phyloP scores from a whole-genome alignment of 1,140 invertebrate genomes.

The Metaphire vulgaris region DNA sequence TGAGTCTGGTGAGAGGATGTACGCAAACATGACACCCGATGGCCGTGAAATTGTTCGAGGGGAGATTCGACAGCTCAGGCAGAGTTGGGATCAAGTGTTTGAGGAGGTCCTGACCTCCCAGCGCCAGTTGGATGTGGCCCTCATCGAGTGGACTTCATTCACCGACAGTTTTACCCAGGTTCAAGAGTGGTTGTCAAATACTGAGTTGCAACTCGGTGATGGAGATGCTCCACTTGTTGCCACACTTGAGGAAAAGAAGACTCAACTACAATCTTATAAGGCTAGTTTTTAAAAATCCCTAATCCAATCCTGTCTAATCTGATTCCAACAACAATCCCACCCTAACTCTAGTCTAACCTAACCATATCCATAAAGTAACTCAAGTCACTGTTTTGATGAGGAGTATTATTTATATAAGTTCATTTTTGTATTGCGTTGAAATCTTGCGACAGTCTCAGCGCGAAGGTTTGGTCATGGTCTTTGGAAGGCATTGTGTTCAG shows the following conservation, averaged over 20 bases:
- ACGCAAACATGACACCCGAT: constrained; percentile 74
- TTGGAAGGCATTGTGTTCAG: too few species aligned
- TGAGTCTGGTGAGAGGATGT: constrained; percentile 80
- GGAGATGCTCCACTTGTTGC: constrained; percentile 66
- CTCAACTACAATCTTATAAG: constrained; percentile 63
- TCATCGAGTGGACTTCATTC: constrained; percentile 49
- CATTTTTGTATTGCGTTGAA: too few species aligned
- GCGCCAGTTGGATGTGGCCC: constrained; percentile 71
- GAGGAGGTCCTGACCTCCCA: constrained; percentile 57
- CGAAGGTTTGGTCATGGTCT: too few species aligned
- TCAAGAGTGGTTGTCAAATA: constrained; percentile 69
- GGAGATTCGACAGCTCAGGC: constrained; percentile 73
- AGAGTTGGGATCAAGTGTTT: constrained; percentile 71
- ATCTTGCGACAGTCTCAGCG: too few species aligned
- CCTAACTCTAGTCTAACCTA: too few species aligned
- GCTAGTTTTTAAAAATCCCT: constrained; percentile 37
- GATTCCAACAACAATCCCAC: too few species aligned
- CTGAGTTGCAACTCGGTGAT: constrained; percentile 66
- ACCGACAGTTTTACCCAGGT: constrained; percentile 64
- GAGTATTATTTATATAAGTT: too few species aligned
- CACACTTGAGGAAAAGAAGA: constrained; percentile 83
- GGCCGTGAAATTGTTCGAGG: constrained; percentile 77
- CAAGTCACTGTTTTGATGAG: too few species aligned
- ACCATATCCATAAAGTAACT: too few species aligned
- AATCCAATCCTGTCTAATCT: too few species aligned